Evolutionary conservation across 2,888 invertebrate genomes (phyloP).

Genomic region (Drosophila tanythrix): DNA sequence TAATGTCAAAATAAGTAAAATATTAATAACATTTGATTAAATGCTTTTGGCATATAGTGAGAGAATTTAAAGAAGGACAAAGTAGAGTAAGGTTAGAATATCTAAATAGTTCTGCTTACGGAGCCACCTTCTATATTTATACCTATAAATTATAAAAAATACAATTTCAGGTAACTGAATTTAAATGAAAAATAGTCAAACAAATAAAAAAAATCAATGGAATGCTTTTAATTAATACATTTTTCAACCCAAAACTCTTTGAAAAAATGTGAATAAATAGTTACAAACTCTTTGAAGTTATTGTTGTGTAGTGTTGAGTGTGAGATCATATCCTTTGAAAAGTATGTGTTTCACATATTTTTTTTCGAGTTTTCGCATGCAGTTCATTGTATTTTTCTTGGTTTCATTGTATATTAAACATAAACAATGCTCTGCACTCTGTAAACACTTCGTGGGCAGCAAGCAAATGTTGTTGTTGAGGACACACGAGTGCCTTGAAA

Average conservation of each 20-base stretch:
- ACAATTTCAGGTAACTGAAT: neutral
- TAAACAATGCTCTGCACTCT: constrained; percentile 38
- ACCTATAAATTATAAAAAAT: too few species aligned
- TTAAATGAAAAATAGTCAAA: neutral
- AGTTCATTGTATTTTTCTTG: constrained; percentile 30
- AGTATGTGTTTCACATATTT: neutral
- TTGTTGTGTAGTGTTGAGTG: neutral
- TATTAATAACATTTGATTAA: neutral
- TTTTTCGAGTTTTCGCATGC: constrained; percentile 20
- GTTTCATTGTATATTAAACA: constrained; percentile 38
- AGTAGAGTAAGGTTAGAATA: neutral
- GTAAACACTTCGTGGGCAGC: constrained; percentile 40
- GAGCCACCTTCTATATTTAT: neutral
- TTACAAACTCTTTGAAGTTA: neutral
- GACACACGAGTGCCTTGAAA: constrained; percentile 31
- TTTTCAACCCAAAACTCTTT: neutral
- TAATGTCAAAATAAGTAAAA: neutral
- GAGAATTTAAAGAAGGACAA: neutral
- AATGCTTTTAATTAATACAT: neutral
- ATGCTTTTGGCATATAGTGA: neutral
- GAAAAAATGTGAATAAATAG: neutral
- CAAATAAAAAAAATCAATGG: neutral
- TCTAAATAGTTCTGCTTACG: neutral
- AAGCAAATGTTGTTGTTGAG: constrained; percentile 19
- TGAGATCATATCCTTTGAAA: neutral